Evolutionary conservation across 2,113 vertebrate genomes (phyloP).

Genomic region (Globicephala melas): DNA sequence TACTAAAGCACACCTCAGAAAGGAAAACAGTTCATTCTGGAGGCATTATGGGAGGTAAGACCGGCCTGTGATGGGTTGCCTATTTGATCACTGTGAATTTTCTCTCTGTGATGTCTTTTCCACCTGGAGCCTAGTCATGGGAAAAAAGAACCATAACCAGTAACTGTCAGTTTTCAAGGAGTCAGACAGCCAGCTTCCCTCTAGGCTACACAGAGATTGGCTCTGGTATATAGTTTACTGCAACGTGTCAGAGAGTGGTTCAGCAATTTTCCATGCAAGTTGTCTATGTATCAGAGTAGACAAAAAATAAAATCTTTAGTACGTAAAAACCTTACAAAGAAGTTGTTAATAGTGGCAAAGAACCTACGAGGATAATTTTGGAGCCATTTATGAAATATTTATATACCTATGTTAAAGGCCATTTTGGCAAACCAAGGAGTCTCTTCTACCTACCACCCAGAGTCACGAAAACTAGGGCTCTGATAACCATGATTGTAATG

Average conservation of each 20-base stretch:
- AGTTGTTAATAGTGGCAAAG: not conserved
- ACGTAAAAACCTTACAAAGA: not conserved
- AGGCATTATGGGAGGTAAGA: not conserved
- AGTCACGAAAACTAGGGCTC: not conserved
- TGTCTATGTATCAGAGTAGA: not conserved
- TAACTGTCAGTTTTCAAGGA: not conserved
- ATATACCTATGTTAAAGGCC: not conserved
- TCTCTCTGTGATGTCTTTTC: not conserved
- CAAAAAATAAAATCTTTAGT: not conserved
- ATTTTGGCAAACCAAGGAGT: not conserved
- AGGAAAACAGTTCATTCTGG: not conserved
- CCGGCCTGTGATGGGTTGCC: not conserved
- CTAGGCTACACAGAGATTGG: not conserved
- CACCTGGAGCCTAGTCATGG: not conserved
- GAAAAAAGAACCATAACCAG: not conserved
- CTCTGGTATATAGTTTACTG: not conserved
- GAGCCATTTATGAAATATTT: not conserved
- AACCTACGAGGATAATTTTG: not conserved
- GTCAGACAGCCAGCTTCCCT: not conserved
- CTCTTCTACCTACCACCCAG: not conserved
- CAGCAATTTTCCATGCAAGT: not conserved
- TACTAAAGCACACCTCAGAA: not conserved
- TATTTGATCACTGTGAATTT: not conserved
- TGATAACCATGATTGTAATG: not conserved
- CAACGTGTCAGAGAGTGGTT: not conserved